Conservation (phyloP, 1,140 invertebrate genomes). For the Drosophila nikananu region DNA sequence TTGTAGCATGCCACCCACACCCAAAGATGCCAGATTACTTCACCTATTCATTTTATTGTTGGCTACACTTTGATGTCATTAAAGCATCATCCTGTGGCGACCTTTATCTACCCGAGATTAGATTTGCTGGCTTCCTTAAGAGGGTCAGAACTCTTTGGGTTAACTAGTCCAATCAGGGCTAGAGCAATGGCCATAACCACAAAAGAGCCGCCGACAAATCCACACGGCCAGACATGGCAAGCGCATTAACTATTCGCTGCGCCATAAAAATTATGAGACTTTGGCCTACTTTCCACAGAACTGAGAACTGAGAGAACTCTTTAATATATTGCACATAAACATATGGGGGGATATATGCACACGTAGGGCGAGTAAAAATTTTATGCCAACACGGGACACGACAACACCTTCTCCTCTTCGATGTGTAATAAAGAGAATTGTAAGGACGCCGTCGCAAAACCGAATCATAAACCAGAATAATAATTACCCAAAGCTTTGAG, state of each 20-base stretch:
- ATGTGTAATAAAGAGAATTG: conserved; percentile 78
- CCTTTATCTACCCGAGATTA: conserved; percentile 23
- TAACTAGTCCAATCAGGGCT: conserved; percentile 31
- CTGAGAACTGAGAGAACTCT: not conserved
- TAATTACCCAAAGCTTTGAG: conserved; percentile 77
- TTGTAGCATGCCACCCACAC: conserved; percentile 11
- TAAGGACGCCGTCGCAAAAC: conserved; percentile 65
- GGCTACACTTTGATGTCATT: conserved; percentile 32
- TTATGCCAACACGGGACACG: conserved; percentile 59
- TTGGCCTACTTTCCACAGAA: conserved; percentile 49
- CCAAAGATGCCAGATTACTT: conserved; percentile 6
- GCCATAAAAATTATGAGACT: conserved; percentile 67
- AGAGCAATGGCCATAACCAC: conserved; percentile 26
- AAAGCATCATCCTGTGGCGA: conserved; percentile 3
- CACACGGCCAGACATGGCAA: conserved; percentile 58
- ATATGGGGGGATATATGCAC: conserved; percentile 27
- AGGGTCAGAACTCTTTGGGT: conserved; percentile 3
- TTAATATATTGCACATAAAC: conserved; percentile 14
- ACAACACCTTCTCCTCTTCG: conserved; percentile 32
- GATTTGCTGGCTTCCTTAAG: conserved; percentile 22
- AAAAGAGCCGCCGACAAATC: conserved; percentile 20
- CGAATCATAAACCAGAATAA: conserved; percentile 83
- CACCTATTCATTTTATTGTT: conserved; percentile 44
- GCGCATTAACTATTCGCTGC: conserved; percentile 76
- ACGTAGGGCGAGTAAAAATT: conserved; percentile 66